These are phyloP conservation scores for Listronotus bonariensis DNA, from an alignment of 1,140 invertebrate genomes.

Conservation along the genomic window DNA sequence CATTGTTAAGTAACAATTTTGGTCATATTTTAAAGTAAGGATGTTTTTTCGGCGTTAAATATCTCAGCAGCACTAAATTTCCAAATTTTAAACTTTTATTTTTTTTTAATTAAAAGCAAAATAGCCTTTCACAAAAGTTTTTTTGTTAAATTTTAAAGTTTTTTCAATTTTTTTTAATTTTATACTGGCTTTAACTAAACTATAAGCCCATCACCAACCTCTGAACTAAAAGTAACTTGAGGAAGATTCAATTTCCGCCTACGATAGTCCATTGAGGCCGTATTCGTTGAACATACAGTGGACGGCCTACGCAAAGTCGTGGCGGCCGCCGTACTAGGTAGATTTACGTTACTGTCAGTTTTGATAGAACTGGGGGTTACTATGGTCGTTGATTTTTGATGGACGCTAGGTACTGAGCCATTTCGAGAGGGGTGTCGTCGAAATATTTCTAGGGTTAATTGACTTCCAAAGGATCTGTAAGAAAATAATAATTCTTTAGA, in stretches of 20 bases:
- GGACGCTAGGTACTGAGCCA: conserved; percentile 54
- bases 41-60: no score
- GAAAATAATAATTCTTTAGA: background rate
- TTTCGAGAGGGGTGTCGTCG: conserved; percentile 62
- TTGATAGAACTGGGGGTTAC: conserved; percentile 41
- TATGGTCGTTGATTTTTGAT: conserved; percentile 37
- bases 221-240: conserved; percentile 81
- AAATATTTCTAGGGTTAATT: conserved; percentile 78
- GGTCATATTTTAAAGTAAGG: no score
- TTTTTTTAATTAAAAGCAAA: no score
- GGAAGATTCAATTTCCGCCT: conserved; percentile 70
- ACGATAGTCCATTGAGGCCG: conserved; percentile 60
- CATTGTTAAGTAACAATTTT: no score
- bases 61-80: no score
- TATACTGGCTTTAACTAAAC: conserved; percentile 53
- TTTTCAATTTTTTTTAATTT: no score
- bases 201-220: conserved; percentile 77
- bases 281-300: conserved; percentile 61
- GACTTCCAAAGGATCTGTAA: conserved; percentile 68
- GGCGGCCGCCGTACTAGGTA: conserved; percentile 49
- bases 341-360: conserved; percentile 55
- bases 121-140: no score
- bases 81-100: no score
- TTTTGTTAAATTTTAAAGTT: no score
- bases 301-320: conserved; percentile 56